Percentiles rank a stretch among this genome's conserved stretches.
These are phyloP conservation scores for Helobdella robusta DNA, from an alignment of 2,888 invertebrate species.

Conservation along the genomic window DNA sequence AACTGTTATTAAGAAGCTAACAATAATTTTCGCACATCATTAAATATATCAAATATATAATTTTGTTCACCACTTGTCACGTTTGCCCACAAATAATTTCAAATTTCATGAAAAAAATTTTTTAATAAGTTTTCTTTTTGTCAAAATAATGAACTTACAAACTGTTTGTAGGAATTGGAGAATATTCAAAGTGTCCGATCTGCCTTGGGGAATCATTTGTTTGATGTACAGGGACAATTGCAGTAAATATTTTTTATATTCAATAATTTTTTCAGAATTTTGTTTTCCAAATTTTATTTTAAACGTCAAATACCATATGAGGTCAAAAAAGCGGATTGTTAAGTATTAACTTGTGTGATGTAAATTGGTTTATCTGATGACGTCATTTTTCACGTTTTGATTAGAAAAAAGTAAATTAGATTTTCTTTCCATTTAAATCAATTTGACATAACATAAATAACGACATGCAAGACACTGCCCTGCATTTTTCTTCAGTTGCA, in stretches of 20 bases:
- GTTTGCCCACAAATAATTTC: too few relatives aligned
- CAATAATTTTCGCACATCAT: too few relatives aligned
- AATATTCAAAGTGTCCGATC: conserved; percentile 18
- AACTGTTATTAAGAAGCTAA: too few relatives aligned
- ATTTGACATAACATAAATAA: too few relatives aligned
- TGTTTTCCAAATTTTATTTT: neutral
- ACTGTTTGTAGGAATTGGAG: conserved; percentile 22
- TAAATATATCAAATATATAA: neutral
- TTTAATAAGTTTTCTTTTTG: neutral
- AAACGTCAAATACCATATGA: neutral
- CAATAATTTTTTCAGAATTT: neutral
- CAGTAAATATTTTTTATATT: conserved; percentile 6
- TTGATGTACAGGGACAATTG: conserved; percentile 17
- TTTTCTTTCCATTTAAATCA: too few relatives aligned
- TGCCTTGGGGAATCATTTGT: conserved; percentile 17
- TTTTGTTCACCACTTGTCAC: neutral
- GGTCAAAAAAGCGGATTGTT: neutral
- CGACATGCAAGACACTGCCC: too few relatives aligned
- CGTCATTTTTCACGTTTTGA: too few relatives aligned
- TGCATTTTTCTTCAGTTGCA: too few relatives aligned
- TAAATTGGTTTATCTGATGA: neutral
- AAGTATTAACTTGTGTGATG: neutral
- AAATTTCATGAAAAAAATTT: too few relatives aligned
- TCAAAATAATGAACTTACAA: neutral
- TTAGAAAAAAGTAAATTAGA: too few relatives aligned